A percentile compares a stretch with the other conserved stretches of the same genome.
Evolutionary conservation across 2,113 vertebrate species (phyloP).

Genomic region (Macroglossus sobrinus): DNA sequence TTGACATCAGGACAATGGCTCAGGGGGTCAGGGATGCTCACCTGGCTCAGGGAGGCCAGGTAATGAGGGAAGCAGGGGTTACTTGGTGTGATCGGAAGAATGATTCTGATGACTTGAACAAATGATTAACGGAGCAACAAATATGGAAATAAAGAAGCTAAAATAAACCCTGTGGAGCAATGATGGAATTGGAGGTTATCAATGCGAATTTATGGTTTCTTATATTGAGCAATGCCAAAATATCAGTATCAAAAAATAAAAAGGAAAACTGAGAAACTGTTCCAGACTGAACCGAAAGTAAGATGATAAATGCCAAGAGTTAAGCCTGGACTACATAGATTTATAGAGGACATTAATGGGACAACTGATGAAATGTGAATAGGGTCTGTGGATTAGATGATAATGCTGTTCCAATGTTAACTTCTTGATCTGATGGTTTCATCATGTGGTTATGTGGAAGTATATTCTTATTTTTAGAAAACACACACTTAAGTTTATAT

Average conservation of each 20-base stretch:
- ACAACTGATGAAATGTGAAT: not conserved
- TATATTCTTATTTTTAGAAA: not conserved
- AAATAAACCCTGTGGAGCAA: not conserved
- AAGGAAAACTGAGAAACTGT: not conserved
- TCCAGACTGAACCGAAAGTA: not conserved
- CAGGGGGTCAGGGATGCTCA: not conserved
- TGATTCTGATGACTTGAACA: not conserved
- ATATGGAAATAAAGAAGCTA: not conserved
- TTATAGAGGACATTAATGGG: not conserved
- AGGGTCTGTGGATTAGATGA: not conserved
- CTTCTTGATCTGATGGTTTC: not conserved
- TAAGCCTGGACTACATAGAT: not conserved
- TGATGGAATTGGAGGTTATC: not conserved
- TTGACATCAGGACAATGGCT: not conserved
- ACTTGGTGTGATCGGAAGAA: not conserved
- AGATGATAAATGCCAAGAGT: fast-evolving
- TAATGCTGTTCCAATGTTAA: not conserved
- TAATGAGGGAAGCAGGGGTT: too few species aligned
- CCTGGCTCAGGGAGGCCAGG: not conserved
- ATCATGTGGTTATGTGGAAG: not conserved
- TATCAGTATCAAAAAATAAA: not conserved
- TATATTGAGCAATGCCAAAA: not conserved
- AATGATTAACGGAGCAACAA: not conserved
- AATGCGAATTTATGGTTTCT: not conserved
- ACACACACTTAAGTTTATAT: not conserved